Evolutionary conservation across 1,140 invertebrate genomes (phyloP).

Genomic region (Drosophila kepulauana): DNA sequence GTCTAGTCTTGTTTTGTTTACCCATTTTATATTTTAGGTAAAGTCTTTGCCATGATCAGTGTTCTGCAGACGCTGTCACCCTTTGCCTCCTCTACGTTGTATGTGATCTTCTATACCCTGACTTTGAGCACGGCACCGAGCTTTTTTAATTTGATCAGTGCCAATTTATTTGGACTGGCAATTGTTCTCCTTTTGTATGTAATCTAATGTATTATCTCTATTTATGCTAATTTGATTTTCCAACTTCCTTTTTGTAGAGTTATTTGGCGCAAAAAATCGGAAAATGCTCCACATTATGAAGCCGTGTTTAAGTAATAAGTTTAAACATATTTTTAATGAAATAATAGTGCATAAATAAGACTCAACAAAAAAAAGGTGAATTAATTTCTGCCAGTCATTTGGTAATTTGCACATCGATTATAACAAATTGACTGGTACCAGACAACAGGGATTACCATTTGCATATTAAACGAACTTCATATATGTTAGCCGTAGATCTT

Average conservation of each 20-base stretch:
- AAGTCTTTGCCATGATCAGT: constrained; percentile 87
- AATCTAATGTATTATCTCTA: neutral
- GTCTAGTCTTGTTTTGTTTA: neutral
- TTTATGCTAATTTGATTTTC: constrained; percentile 20
- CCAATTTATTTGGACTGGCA: constrained; percentile 74
- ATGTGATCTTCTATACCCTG: constrained; percentile 87
- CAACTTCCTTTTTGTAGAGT: constrained; percentile 45
- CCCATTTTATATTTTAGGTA: constrained; percentile 79
- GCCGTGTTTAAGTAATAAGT: constrained; percentile 62
- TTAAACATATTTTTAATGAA: constrained; percentile 11
- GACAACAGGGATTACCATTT: constrained; percentile 3
- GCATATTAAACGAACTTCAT: constrained; percentile 9
- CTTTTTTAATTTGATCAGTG: constrained; percentile 86
- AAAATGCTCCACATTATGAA: constrained; percentile 55
- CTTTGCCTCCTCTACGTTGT: constrained; percentile 87
- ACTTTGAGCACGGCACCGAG: constrained; percentile 86
- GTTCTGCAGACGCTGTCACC: constrained; percentile 87
- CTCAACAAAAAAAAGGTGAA: constrained; percentile 3
- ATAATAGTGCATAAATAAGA: constrained; percentile 3
- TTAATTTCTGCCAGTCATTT: constrained; percentile 13
- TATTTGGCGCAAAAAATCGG: constrained; percentile 60
- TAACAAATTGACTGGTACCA: neutral
- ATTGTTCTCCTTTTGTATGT: constrained; percentile 70
- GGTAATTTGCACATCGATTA: constrained; percentile 49
- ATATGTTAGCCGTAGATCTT: constrained; percentile 9